A percentile compares a stretch with the other conserved stretches of the same genome.
Conservation (phyloP, 2,888 invertebrate species). For the Bugula neritina region DNA sequence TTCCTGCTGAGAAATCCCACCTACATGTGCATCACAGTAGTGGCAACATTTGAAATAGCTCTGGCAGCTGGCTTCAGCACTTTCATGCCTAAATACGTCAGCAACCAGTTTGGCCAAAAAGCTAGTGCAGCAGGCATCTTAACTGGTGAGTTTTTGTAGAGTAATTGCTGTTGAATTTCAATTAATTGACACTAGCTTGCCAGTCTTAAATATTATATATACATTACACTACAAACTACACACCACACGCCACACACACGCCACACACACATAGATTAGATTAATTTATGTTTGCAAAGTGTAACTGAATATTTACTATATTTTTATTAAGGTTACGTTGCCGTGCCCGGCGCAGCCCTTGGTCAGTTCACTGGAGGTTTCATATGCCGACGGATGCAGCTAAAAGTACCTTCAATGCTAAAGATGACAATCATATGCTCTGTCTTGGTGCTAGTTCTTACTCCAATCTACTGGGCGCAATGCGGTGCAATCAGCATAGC, state of each 20-base stretch:
- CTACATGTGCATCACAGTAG: slow-evolving; percentile 36
- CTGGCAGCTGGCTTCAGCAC: slow-evolving; percentile 22
- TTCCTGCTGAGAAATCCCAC: slow-evolving; percentile 44
- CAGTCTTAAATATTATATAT: too few relatives aligned
- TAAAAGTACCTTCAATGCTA: slow-evolving; percentile 41
- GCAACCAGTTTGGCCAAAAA: slow-evolving; percentile 66
- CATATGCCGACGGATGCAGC: slow-evolving; percentile 39
- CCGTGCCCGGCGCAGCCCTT: slow-evolving; percentile 45
- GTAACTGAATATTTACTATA: too few relatives aligned
- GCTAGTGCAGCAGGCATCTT: slow-evolving; percentile 65
- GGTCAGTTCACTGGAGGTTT: slow-evolving; percentile 46
- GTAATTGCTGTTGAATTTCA: too few relatives aligned
- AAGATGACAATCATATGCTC: slow-evolving; percentile 35
- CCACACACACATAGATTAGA: too few relatives aligned
- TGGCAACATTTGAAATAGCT: neutral
- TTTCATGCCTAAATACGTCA: slow-evolving; percentile 69
- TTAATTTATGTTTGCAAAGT: too few relatives aligned
- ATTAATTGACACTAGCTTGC: too few relatives aligned
- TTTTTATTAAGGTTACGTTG: slow-evolving; percentile 54
- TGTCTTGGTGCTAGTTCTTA: neutral
- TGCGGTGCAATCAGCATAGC: slow-evolving; percentile 4
- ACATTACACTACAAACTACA: too few relatives aligned
- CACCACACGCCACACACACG: too few relatives aligned
- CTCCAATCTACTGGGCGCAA: neutral
- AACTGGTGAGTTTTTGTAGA: slow-evolving; percentile 51